Evolutionary conservation across 2,113 vertebrate species (phyloP).

Genomic region (Felis chaus): DNA sequence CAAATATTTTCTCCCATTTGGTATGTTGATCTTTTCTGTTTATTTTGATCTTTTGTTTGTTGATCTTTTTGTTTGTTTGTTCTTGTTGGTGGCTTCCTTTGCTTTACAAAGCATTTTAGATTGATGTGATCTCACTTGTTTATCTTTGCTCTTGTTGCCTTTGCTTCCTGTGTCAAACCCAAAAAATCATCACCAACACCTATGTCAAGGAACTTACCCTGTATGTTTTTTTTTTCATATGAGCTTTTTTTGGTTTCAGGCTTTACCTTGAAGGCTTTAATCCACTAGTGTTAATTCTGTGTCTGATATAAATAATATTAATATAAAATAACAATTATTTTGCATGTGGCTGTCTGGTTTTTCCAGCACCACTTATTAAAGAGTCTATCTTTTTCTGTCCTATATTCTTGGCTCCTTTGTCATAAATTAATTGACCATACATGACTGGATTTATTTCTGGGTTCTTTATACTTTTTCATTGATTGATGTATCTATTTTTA

Average conservation of each 20-base stretch:
- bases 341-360: neutral
- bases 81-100: neutral
- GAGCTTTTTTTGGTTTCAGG: neutral
- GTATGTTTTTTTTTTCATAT: neutral
- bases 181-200: neutral
- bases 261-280: neutral
- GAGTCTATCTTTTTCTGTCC: neutral
- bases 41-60: no score
- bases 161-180: neutral
- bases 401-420: neutral
- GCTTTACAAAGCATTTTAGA: neutral
- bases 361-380: neutral
- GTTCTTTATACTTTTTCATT: neutral
- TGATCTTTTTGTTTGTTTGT: neutral
- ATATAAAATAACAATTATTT: neutral
- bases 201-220: neutral
- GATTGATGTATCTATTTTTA: neutral
- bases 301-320: neutral
- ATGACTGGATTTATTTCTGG: neutral
- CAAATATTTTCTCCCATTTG: neutral
- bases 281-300: neutral
- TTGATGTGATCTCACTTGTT: neutral
- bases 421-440: neutral
- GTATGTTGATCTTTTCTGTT: neutral
- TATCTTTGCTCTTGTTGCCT: neutral